phyloP scores from a whole-genome alignment of 2,888 invertebrate species.

The Drosophila fulvimacula region DNA sequence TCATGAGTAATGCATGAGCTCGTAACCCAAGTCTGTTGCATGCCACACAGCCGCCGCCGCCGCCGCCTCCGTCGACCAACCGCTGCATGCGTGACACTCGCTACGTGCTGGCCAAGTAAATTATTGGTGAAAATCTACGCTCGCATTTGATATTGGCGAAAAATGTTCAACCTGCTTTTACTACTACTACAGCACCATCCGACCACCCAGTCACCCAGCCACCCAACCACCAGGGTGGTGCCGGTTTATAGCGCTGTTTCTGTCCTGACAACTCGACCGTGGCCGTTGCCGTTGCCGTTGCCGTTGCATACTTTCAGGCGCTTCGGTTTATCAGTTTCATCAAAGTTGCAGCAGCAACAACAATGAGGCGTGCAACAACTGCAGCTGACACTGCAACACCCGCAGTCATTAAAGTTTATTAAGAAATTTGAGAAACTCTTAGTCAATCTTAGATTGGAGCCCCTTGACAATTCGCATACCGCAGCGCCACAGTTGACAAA shows the following conservation, averaged over 20 bases:
- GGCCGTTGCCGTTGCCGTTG: too few relatives aligned
- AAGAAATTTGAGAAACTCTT: conserved; percentile 65
- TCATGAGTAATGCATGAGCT: conserved; percentile 77
- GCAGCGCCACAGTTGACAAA: conserved; percentile 30
- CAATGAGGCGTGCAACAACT: conserved; percentile 19
- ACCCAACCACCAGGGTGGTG: not conserved
- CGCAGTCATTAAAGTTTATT: conserved; percentile 79
- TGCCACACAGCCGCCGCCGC: conserved; percentile 22
- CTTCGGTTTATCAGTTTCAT: conserved; percentile 61
- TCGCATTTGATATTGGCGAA: conserved; percentile 45
- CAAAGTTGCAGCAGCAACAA: conserved; percentile 68
- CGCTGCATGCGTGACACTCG: conserved; percentile 65
- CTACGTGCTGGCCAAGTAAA: conserved; percentile 73
- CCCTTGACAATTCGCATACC: conserved; percentile 40
- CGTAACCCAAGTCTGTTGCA: conserved; percentile 59
- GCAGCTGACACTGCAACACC: conserved; percentile 57
- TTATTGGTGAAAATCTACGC: conserved; percentile 68
- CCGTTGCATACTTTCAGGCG: conserved; percentile 62
- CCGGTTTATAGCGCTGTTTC: conserved; percentile 32
- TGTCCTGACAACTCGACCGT: conserved; percentile 19
- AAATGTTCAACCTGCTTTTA: conserved; percentile 47
- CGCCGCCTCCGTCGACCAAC: conserved; percentile 11
- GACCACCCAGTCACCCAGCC: not conserved
- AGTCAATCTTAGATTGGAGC: conserved; percentile 39
- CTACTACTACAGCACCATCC: not conserved